Percentiles rank a stretch among this genome's conserved stretches.
phyloP scores from a whole-genome alignment of 2,797 vertebrate species.

The Catostomus latipinnis region DNA sequence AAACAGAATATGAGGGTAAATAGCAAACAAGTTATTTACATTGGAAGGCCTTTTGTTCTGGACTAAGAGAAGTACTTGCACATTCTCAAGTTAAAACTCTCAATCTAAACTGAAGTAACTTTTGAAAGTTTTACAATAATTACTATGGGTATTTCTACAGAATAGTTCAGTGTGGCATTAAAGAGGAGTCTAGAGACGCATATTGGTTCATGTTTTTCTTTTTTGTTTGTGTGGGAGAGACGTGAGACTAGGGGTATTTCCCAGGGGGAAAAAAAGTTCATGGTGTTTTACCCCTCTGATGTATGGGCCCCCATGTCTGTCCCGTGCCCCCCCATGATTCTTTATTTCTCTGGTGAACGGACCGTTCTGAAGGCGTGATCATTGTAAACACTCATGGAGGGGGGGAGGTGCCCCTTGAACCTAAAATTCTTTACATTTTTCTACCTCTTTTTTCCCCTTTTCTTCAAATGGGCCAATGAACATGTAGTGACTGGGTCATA shows the following conservation, averaged over 20 bases:
- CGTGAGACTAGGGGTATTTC: conserved; percentile 33
- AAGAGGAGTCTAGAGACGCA: neutral
- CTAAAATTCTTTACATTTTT: conserved; percentile 74
- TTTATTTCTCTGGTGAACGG: conserved; percentile 53
- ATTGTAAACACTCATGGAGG: conserved; percentile 57
- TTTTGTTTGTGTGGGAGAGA: neutral
- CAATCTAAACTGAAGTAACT: no score
- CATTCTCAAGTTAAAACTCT: neutral
- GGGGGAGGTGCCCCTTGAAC: conserved; percentile 55
- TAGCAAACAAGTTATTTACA: no score
- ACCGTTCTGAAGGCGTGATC: conserved; percentile 46
- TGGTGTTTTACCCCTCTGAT: conserved; percentile 47
- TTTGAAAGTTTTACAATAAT: no score
- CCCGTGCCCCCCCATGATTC: conserved; percentile 23
- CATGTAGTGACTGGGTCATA: conserved; percentile 11
- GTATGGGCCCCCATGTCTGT: conserved; percentile 47
- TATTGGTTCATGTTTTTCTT: neutral
- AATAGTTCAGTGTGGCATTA: neutral
- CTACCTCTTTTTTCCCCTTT: conserved; percentile 5
- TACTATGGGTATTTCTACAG: neutral
- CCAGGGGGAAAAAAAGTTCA: conserved; percentile 31
- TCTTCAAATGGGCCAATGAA: conserved; percentile 9
- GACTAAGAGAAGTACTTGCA: neutral
- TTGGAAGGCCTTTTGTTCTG: neutral
- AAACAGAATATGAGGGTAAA: no score